Conservation (phyloP, 2,888 invertebrate genomes). For the Leptinotarsa juncta region DNA sequence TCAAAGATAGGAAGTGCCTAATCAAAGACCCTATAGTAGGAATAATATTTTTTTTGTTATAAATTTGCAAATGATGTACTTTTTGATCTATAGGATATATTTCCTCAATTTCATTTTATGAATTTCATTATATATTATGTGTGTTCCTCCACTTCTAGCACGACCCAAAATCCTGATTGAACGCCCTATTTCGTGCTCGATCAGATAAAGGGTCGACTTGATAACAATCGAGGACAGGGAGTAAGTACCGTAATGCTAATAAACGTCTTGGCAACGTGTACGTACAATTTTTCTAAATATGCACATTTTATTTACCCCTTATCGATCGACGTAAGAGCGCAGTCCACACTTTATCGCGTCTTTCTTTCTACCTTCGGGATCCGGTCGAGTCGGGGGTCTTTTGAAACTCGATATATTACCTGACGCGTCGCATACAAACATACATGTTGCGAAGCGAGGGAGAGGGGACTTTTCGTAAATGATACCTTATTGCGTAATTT, state of each 20-base stretch:
- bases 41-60: too few species aligned
- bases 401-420: constrained; percentile 20
- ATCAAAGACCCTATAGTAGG: too few species aligned
- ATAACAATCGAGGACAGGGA: not conserved
- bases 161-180: not conserved
- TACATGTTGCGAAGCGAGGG: constrained; percentile 10
- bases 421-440: constrained; percentile 17
- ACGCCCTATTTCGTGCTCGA: constrained; percentile 8
- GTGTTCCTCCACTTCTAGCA: not conserved
- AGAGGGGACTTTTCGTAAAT: constrained; percentile 3
- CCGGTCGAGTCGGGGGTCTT: constrained; percentile 6
- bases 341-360: constrained; percentile 9
- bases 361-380: constrained; percentile 3
- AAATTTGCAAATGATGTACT: too few species aligned
- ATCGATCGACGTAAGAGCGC: constrained; percentile 1
- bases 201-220: constrained; percentile 11
- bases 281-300: constrained; percentile 5
- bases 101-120: too few species aligned
- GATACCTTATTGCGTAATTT: constrained; percentile 19
- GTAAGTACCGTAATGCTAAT: not conserved
- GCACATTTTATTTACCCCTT: not conserved
- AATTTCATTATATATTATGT: not conserved
- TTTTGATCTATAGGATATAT: too few species aligned
- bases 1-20: too few species aligned
- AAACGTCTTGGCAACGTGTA: constrained; percentile 7